phyloP scores from a whole-genome alignment of 2,797 vertebrate species.

The Bucorvus abyssinicus region DNA sequence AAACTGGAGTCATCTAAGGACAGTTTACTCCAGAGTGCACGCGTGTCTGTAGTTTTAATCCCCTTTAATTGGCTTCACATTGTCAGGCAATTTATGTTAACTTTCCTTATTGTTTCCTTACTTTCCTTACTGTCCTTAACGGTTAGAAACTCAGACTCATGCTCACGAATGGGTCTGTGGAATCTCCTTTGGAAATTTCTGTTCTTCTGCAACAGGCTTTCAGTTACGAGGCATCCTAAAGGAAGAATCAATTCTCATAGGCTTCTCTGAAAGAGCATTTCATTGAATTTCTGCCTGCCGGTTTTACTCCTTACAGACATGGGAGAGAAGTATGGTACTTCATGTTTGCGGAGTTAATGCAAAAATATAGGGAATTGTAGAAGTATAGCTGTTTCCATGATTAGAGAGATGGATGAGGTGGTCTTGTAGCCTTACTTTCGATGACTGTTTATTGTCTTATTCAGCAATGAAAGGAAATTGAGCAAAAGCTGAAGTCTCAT shows the following conservation, averaged over 20 bases:
- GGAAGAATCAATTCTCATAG: neutral
- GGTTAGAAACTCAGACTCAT: neutral
- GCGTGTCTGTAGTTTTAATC: neutral
- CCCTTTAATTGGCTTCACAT: neutral
- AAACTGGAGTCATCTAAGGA: neutral
- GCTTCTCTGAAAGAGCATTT: neutral
- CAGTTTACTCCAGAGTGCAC: neutral
- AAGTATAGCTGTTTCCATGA: neutral
- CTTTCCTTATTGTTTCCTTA: neutral
- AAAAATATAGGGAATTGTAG: neutral
- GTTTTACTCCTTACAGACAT: neutral
- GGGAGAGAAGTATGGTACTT: neutral
- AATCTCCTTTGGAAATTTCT: neutral
- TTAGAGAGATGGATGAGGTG: neutral
- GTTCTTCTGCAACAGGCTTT: neutral
- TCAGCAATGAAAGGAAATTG: neutral
- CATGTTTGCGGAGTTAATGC: neutral
- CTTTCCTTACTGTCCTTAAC: neutral
- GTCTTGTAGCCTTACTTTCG: neutral
- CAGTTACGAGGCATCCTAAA: neutral
- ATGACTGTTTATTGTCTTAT: neutral
- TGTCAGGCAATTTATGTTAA: neutral
- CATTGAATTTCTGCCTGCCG: neutral
- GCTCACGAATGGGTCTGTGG: neutral
- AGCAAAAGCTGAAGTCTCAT: neutral